Evolutionary conservation across 2,113 vertebrate genomes (phyloP), one percentile per base, ranked within the genome.

Genomic region (Hippotragus niger): DNA sequence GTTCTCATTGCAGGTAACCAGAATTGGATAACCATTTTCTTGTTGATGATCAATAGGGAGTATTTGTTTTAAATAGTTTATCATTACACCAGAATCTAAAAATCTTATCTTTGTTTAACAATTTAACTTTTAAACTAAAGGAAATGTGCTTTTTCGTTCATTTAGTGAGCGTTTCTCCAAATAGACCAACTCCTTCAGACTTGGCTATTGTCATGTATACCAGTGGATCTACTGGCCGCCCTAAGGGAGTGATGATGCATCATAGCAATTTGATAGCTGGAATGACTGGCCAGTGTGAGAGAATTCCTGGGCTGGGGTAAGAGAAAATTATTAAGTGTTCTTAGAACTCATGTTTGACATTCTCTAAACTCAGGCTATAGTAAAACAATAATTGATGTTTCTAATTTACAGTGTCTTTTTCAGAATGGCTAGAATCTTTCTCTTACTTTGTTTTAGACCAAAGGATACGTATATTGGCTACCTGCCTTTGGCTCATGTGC

Each of bases 131-230:
- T 81, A 19, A 95, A 60, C 62, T 90, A 55, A 97, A 96, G 74
- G 64, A 96, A 92, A 84, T 43, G 31, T 95, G 27, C 33, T 91
- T 94, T 97, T 82, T 95, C 31, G 19, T 97, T 97, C 50, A 29
- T 98, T 95, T 98, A 99, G 99, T 97, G 94, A 98, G 53, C 52
- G 55, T 98, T 95, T 80, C 96, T 71, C 99, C 99, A 45, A 99
- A 98, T 95, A 98, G 99, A 98, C 99, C 99, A 6, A 90, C 96
- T 91, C 99, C 99, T 33, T 99, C 99, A 1, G 99, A 99, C 98
- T 96, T 99, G 97, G 99, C 99, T 29, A 99, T 99, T 62, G 99
- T 99, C 40, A 99, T 99, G 99, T 99, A 99, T 95, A 99, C 99
- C 92, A 99, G 99, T 11, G 99, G 99, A 15, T 99, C 99, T 11